Evolutionary conservation across 1,140 invertebrate genomes (phyloP), one percentile per base, ranked within the genome.

Genomic region (Pseudomyrmex flavicornis): DNA sequence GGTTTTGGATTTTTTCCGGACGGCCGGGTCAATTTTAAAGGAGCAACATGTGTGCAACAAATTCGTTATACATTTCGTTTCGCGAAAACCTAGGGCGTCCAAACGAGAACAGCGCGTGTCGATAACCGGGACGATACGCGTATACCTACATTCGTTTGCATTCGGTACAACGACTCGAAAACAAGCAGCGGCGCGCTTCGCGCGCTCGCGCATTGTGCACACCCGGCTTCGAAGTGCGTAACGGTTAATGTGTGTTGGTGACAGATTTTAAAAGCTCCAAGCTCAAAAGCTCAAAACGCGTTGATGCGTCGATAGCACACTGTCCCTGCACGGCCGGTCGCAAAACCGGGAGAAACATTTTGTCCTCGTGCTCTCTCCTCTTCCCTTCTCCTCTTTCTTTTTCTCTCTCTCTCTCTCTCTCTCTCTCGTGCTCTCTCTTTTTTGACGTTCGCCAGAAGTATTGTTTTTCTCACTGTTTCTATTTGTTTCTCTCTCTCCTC

Each of bases 211-310:
- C 62, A 76, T 82, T 83, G 68, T 73, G 50, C 65, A 56, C 35
- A 35, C 35, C 72, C 52, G 56, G 10, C 15, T 9, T 61, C 56
- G 44, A 70, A 74, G 68, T 52, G 66, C 75, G 75, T 87, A 80
- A 84, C 69, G 52, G 50, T 88, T 88, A 88, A 84, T 76, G 83
- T 61, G 63, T 80, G 54, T 58, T 76, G 82, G 84, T 88, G 82
- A 76, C 75, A 82, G 75, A 80, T 87, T 88, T 84, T 79, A 82
- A 88, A 87, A 85, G 76, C 77, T 73, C 15, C 13, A 72, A 46
- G 77, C 76, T 85, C 75, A 66, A 82, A 84, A 87, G 56, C 82
- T 73, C 82, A 26, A 84, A 80, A 87, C 73, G 73, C 52, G 48
- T 73, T 74, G 80, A 68, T 75, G 61, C 68, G 58, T 74, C 74